Evolutionary conservation across 2,888 invertebrate genomes (phyloP), one percentile per base, ranked within the genome.

Genomic region (Xylophagus ater): DNA sequence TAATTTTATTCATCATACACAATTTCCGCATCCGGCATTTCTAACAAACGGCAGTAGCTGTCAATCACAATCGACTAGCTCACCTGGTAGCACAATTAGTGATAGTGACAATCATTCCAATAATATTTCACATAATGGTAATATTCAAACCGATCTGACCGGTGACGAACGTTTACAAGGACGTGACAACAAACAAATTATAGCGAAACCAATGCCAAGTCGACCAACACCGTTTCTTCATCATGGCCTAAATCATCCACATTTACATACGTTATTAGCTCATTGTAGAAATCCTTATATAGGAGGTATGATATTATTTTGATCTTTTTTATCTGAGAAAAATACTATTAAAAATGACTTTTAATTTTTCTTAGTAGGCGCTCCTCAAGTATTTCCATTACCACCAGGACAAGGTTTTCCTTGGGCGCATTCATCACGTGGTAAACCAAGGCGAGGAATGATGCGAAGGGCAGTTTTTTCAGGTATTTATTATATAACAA

Each of bases 391-490:
- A 25, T 75, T 75, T 49, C 75, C 75, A 9, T 56, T 75, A 23
- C 74, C 75, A 1, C 66, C 66, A 23, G 76, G 76, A 2, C 65
- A 65, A 53, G 65, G 65, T 0, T 89, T 90, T 58, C 89, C 90
- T 8, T 90, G 90, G 90, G 87, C 89, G 26, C 84, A 86, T 56
- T 86, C 86, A 59, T 82, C 87, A 18, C 72, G 89, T 62, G 89
- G 90, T 56, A 90, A 94, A 60, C 94, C 94, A 0, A 74, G 96
- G 1, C 73, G 94, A 5, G 94, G 94, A 1, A 96, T 96, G 94
- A 87, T 96, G 83, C 70, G 96, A 26, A 71, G 97, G 25, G 96
- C 97, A 0, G 97, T 97, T 26, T 97, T 97, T 73, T 88, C 88
- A 3, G 65, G 65, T 65, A 53, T n/a, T n/a, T n/a, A n/a, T n/a